Base-by-base conservation (phyloP, 2,797 vertebrate species). In the Danionella dracula region DNA sequence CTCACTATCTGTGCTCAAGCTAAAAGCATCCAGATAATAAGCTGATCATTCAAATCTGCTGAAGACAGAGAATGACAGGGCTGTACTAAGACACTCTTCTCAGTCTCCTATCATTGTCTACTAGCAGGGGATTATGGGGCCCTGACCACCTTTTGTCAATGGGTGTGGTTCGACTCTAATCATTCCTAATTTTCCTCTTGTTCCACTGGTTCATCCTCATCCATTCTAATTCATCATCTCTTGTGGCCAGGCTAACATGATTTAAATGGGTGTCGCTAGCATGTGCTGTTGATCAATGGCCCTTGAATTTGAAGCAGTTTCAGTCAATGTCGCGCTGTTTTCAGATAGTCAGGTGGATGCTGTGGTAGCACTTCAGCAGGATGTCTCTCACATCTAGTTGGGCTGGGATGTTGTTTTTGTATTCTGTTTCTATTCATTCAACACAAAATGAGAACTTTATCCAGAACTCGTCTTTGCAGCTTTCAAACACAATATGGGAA, bases 151-250 rank as follows among this genome's bases (percentile, higher is more conserved):
- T 66, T 27, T 70, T 57, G 71, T 75, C 58, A 74, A 58, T 61
- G 72, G 59, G 70, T 65, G 45, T 62, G 57, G 68, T 59, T 70
- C 44, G 49, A 35, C 49, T 61, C 49, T 70, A 74, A 78, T 78
- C 67, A 72, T 58, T 70, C 35, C 38, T 61, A 71, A 78, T 78
- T 76, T 74, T 50, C 41, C 66, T 55, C 49, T 56, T 27, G 53
- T 57, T 73, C 49, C 54, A 35, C 34, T 49, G 53, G 54, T 57
- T 66, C 23, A 16, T 38, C 55, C 69, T 71, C 12, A 34, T 34
- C 56, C 64, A 48, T 56, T 38, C 16, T 48, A 66, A 56, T 66
- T 42, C 0, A 1, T 15, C 9, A 0, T 55, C 49, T 54, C 8
- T 61, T 21, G 15, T 32, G 15, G 21, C 40, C 41, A 17, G 7